A percentile compares a stretch with the other conserved stretches of the same genome.
These are phyloP conservation scores for Ornithoptera alexandrae DNA, from an alignment of 2,888 invertebrate species.

Conservation along the genomic window DNA sequence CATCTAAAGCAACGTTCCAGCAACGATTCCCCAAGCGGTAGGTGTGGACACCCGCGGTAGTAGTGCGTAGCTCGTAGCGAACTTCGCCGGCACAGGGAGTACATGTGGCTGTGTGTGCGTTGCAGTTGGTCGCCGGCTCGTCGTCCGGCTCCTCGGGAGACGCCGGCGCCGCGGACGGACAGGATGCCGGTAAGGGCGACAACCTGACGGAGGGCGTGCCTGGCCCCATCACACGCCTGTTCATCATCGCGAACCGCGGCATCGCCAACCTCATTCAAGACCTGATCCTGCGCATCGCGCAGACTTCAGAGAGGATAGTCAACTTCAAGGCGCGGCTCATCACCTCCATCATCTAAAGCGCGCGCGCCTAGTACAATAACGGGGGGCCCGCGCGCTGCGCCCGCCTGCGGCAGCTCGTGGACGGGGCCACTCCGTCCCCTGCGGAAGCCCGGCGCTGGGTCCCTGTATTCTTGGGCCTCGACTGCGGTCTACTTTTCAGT, in stretches of 20 bases:
- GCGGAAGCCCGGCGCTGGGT: conserved; percentile 9
- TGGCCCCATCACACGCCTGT: conserved; percentile 91
- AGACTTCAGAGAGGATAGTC: conserved; percentile 94
- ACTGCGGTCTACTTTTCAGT: conserved; percentile 7
- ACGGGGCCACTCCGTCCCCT: neutral
- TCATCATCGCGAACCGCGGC: conserved; percentile 92
- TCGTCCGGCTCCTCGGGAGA: conserved; percentile 79
- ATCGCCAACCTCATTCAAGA: conserved; percentile 93
- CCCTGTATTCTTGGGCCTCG: conserved; percentile 11
- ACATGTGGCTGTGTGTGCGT: conserved; percentile 32
- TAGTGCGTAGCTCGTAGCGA: neutral
- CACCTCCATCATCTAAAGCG: conserved; percentile 90
- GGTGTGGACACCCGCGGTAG: too few relatives aligned
- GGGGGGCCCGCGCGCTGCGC: conserved; percentile 36
- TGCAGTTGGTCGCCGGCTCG: conserved; percentile 88
- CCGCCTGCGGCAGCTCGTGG: neutral
- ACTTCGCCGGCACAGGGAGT: neutral
- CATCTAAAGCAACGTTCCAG: too few relatives aligned
- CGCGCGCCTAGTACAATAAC: conserved; percentile 55
- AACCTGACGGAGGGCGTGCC: conserved; percentile 90
- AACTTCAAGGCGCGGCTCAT: conserved; percentile 96
- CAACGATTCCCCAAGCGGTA: too few relatives aligned
- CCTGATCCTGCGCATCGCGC: conserved; percentile 92
- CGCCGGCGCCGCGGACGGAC: conserved; percentile 73
- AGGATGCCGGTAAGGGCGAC: conserved; percentile 81